Percentiles rank a stretch among this genome's conserved stretches.
These are phyloP conservation scores for Gonioctena quinquepunctata DNA, from an alignment of 1,140 invertebrate genomes.

Conservation along the genomic window DNA sequence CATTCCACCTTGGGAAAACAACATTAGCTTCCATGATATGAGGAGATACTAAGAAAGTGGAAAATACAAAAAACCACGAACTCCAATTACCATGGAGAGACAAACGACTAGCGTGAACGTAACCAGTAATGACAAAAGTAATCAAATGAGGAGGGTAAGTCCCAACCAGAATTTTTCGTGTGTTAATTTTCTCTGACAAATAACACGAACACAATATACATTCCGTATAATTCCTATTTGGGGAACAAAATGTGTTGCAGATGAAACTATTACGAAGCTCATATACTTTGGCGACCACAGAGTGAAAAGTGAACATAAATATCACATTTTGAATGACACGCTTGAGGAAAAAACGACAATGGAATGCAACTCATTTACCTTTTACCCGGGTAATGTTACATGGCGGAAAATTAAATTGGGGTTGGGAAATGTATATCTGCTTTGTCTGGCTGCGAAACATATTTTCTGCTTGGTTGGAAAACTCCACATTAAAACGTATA, in stretches of 20 bases:
- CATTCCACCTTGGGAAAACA: too few species aligned
- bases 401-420: conserved; percentile 39
- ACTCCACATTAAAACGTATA: neutral
- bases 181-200: neutral
- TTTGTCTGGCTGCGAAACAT: conserved; percentile 25
- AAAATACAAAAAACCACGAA: too few species aligned
- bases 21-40: too few species aligned
- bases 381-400: conserved; percentile 28
- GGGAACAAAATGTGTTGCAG: neutral
- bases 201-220: neutral
- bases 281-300: neutral
- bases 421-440: conserved; percentile 22
- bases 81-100: too few species aligned
- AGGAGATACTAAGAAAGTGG: too few species aligned
- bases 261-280: neutral
- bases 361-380: conserved; percentile 35
- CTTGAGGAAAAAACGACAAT: conserved; percentile 33
- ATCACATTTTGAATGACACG: conserved; percentile 23
- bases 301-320: conserved; percentile 2
- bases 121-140: too few species aligned
- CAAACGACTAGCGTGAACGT: too few species aligned
- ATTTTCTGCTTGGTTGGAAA: conserved; percentile 30
- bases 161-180: neutral
- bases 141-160: too few species aligned
- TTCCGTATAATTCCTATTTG: neutral